Percentiles rank a stretch among this genome's conserved stretches.
Evolutionary conservation across 2,888 invertebrate genomes (phyloP).

Genomic region (Andricus quercusramuli): DNA sequence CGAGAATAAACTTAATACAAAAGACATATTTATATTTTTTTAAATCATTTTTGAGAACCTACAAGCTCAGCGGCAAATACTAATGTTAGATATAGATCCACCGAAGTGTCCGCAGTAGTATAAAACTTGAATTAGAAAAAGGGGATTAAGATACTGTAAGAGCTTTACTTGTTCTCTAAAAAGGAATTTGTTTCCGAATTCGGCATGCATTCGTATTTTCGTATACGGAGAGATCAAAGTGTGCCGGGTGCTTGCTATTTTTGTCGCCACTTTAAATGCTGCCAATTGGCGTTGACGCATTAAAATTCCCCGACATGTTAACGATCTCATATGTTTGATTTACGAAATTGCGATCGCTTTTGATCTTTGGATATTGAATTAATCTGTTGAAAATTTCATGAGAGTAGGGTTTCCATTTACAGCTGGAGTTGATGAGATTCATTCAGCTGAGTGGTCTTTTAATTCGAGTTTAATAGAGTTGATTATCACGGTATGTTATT

Average conservation of each 20-base stretch:
- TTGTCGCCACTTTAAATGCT: slow-evolving; percentile 36
- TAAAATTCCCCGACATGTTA: slow-evolving; percentile 39
- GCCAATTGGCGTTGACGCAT: slow-evolving; percentile 41
- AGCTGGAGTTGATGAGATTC: neutral
- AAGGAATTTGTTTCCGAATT: slow-evolving; percentile 17
- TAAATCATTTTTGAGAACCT: neutral
- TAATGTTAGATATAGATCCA: neutral
- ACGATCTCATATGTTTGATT: slow-evolving; percentile 37
- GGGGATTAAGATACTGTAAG: neutral
- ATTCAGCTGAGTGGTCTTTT: neutral
- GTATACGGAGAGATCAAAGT: slow-evolving; percentile 8
- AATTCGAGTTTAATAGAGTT: slow-evolving; percentile 17
- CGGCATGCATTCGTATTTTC: slow-evolving; percentile 23
- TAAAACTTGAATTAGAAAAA: neutral
- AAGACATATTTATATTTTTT: too few relatives aligned
- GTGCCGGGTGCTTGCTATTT: slow-evolving; percentile 28
- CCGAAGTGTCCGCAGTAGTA: neutral
- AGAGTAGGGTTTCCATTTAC: neutral
- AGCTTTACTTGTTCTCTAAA: slow-evolving; percentile 4
- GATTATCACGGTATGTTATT: neutral
- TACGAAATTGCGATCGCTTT: slow-evolving; percentile 35
- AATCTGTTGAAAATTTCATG: slow-evolving; percentile 21
- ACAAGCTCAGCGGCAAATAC: neutral
- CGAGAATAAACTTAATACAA: slow-evolving; percentile 14
- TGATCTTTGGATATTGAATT: slow-evolving; percentile 39